Evolutionary conservation across 2,113 vertebrate species (phyloP).

Genomic region (Xerus inauris): DNA sequence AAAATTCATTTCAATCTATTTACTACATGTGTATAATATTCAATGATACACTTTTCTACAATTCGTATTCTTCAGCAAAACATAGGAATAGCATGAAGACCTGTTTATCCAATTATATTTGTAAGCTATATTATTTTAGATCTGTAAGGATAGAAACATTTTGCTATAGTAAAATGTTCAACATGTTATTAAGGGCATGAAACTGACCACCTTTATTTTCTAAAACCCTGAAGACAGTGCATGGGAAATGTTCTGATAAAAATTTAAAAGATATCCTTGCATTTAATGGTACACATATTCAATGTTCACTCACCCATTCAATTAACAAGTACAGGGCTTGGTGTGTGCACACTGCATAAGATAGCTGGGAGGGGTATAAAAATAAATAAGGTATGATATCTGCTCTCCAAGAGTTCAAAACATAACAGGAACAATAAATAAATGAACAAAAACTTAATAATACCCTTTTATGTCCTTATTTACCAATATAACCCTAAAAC

Average conservation of each 20-base stretch:
- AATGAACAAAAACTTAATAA: background rate
- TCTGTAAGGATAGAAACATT: conserved; percentile 51
- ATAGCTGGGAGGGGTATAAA: background rate
- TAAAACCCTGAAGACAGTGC: background rate
- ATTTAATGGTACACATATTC: background rate
- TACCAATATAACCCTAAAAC: background rate
- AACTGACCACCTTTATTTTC: conserved; percentile 41
- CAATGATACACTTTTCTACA: background rate
- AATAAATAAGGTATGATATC: background rate
- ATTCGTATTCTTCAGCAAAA: background rate
- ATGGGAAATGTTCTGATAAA: conserved; percentile 42
- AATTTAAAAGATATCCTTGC: conserved; percentile 35
- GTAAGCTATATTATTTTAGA: conserved; percentile 71
- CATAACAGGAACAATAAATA: background rate
- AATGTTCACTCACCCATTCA: conserved; percentile 36
- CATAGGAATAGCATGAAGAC: background rate
- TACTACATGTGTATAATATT: background rate
- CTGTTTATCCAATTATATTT: conserved; percentile 60
- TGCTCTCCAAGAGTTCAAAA: background rate
- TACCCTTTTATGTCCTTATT: background rate
- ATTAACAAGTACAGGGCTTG: background rate
- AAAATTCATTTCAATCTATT: conserved; percentile 1
- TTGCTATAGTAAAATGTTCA: conserved; percentile 47
- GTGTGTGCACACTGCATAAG: background rate
- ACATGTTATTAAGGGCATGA: conserved; percentile 43